phyloP scores from a whole-genome alignment of 2,888 invertebrate genomes.

The Aproaerema taeniolella region DNA sequence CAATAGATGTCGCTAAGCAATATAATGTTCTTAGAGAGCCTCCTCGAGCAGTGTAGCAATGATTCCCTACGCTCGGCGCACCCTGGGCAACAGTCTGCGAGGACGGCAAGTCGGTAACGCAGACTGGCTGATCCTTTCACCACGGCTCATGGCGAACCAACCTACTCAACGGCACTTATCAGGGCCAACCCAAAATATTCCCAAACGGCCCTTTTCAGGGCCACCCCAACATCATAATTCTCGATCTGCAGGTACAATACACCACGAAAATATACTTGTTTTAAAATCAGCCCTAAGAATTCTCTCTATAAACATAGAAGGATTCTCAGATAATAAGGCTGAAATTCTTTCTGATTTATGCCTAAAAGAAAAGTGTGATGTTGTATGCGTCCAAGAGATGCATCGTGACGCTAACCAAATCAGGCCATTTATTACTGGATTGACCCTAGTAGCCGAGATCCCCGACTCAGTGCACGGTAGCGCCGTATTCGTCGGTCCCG shows the following conservation, averaged over 20 bases:
- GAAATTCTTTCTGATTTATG: constrained; percentile 1
- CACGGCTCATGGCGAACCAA: no score
- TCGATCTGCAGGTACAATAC: no score
- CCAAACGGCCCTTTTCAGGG: no score
- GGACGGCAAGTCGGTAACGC: no score
- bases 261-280: not conserved
- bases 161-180: not conserved
- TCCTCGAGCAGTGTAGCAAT: no score
- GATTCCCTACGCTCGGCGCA: no score
- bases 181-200: not conserved
- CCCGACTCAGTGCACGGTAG: constrained; percentile 1
- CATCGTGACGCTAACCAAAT: not conserved
- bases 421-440: constrained; percentile 7
- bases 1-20: no score
- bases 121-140: no score
- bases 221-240: no score
- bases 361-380: not conserved
- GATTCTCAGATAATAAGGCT: constrained; percentile 3
- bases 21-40: no score
- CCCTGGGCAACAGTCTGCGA: no score
- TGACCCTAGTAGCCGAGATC: constrained; percentile 3
- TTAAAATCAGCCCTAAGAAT: not conserved
- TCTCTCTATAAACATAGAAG: constrained; percentile 4
- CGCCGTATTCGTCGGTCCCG: not conserved
- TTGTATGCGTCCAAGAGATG: constrained; percentile 7